phyloP scores from a whole-genome alignment of 2,888 invertebrate genomes.

The Heteromyza rotundicornis region DNA sequence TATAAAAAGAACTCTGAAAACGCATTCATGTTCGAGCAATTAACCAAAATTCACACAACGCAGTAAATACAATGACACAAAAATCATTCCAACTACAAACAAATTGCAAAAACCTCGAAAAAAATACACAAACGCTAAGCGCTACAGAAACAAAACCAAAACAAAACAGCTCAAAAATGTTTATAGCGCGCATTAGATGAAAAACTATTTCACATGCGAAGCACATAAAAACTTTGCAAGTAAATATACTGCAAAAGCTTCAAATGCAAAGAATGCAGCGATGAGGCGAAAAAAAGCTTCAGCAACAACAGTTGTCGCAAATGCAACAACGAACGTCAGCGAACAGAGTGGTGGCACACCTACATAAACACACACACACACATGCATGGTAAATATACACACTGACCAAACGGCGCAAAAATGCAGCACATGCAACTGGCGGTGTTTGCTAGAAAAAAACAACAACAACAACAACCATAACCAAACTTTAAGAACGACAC shows the following conservation, averaged over 20 bases:
- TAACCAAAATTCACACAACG: too few species aligned
- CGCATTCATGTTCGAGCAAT: too few species aligned
- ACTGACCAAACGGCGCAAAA: not conserved
- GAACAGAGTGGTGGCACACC: not conserved
- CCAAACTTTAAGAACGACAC: not conserved
- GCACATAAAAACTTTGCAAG: too few species aligned
- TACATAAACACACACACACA: not conserved
- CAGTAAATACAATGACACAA: too few species aligned
- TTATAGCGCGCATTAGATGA: not conserved
- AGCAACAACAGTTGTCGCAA: conserved; percentile 2
- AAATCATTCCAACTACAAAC: too few species aligned
- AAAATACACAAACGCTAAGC: not conserved
- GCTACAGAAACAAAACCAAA: conserved; percentile 9
- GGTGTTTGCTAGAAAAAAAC: not conserved
- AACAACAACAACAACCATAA: too few species aligned
- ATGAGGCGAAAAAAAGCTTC: conserved; percentile 40
- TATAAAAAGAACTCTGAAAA: too few species aligned
- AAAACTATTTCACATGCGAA: conserved; percentile 9
- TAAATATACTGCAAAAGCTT: conserved; percentile 12
- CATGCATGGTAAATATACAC: conserved; percentile 11
- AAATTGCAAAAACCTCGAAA: too few species aligned
- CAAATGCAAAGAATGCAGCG: conserved; percentile 38
- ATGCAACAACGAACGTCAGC: not conserved
- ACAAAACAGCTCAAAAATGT: conserved; percentile 7
- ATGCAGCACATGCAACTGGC: conserved; percentile 1